A percentile compares a stretch with the other conserved stretches of the same genome.
These are phyloP conservation scores for Eupithecia vulgata DNA, from an alignment of 2,888 invertebrate genomes.

Conservation along the genomic window DNA sequence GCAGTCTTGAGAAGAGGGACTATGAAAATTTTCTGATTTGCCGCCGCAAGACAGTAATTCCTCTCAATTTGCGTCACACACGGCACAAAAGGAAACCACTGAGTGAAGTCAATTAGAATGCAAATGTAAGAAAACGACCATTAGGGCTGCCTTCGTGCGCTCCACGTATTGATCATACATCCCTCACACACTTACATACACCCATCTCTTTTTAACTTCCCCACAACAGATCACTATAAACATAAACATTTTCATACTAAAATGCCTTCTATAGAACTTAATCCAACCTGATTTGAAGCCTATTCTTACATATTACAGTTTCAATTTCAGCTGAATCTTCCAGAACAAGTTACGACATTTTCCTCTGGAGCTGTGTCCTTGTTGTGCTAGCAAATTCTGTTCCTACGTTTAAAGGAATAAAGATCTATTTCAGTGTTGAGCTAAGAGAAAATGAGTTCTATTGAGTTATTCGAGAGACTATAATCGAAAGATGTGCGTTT, in stretches of 20 bases:
- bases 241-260: constrained; percentile 68
- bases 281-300: constrained; percentile 44
- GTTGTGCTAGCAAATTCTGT: constrained; percentile 81
- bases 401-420: constrained; percentile 80
- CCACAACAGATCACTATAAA: constrained; percentile 82
- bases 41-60: constrained; percentile 60
- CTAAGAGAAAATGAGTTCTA: constrained; percentile 77
- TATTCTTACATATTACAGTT: neutral
- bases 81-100: constrained; percentile 69
- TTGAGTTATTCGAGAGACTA: constrained; percentile 64
- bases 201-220: constrained; percentile 82
- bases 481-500: constrained; percentile 55
- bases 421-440: constrained; percentile 78
- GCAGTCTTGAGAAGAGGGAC: neutral
- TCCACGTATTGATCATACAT: constrained; percentile 78
- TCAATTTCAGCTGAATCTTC: constrained; percentile 19
- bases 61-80: constrained; percentile 70
- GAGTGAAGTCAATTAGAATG: constrained; percentile 80
- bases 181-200: constrained; percentile 81
- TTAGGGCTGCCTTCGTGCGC: constrained; percentile 67
- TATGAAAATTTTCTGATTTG: constrained; percentile 44
- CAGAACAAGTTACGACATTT: constrained; percentile 45
- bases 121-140: constrained; percentile 84
- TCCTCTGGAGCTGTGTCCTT: constrained; percentile 50
- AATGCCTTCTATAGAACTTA: constrained; percentile 57